Base-by-base conservation (phyloP, 2,797 vertebrate genomes). In the Neomorphus geoffroyi region DNA sequence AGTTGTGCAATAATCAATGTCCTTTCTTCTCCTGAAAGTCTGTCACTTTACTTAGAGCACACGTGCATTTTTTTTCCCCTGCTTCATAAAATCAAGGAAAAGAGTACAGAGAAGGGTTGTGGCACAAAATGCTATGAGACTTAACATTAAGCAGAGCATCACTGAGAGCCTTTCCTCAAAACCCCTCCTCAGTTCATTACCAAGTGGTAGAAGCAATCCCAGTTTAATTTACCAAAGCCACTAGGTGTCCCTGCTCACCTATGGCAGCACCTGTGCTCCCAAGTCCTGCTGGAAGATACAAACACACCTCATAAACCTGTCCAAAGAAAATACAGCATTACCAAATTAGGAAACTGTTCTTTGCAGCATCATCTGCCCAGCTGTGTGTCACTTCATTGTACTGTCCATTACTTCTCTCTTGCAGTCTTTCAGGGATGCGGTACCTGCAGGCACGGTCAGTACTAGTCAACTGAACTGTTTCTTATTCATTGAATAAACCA, bases 161-260 rank as follows among this genome's bases (percentile, higher is more conserved):
- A 37, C 18, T 4, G 13, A 74, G 13, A 80, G 5, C 16, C 7
- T 32, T 22, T 54, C n/a, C 21, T 2, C 1, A 41, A 64, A 84
- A 58, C 5, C 18, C 6, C 10, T 19, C 11, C 10, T 0, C 14
- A 46, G 11, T 58, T 51, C 27, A 17, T 53, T 22, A 33, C 12
- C 5, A 35, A 48, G 28, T 4, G 7, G 11, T 39, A 66, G 39
- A 43, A 75, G 9, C 16, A 67, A 78, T n/a, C 14, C 26, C 7
- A 1, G 7, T 10, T 57, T 45, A 56, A 22, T 62, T 54, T 70
- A 27, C 17, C 17, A 24, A 33, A 57, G 41, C 94, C 93, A 80
- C 92, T 95, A 95, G 94, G 61, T 96, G 93, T 95, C 95, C 74
- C 90, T 93, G 86, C 65, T 48, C 86, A 56, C 32, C 84, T 71